phyloP scores from a whole-genome alignment of 2,113 vertebrate genomes.

The Petrocephalus microphthalmus region DNA sequence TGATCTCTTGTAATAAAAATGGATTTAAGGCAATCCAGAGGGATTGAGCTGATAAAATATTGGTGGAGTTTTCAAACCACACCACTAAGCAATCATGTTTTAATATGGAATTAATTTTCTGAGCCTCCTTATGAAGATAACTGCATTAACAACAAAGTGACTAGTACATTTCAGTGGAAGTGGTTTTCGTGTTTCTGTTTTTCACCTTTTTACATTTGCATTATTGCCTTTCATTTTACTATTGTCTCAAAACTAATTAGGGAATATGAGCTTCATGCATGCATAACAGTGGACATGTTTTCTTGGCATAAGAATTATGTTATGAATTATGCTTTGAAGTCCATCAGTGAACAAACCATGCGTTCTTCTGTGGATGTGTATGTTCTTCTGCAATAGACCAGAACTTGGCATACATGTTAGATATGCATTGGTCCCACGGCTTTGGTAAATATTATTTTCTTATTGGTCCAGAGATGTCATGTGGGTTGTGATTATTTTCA shows the following conservation, averaged over 20 bases:
- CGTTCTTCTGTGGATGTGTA: constrained; percentile 23
- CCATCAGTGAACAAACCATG: background rate
- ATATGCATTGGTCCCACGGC: background rate
- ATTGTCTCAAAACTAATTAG: constrained; percentile 21
- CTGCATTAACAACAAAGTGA: constrained; percentile 25
- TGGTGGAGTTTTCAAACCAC: constrained; percentile 19
- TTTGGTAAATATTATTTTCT: background rate
- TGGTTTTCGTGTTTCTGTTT: background rate
- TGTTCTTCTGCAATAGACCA: background rate
- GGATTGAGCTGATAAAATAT: constrained; percentile 26
- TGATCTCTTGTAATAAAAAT: constrained; percentile 36
- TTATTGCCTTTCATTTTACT: constrained; percentile 25
- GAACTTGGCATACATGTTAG: background rate
- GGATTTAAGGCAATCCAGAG: constrained; percentile 31
- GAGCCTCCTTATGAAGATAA: constrained; percentile 34
- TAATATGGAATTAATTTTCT: constrained; percentile 28
- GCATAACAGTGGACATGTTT: background rate
- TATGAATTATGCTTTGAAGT: background rate
- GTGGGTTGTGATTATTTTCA: background rate
- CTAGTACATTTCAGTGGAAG: constrained; percentile 14
- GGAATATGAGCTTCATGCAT: constrained; percentile 18
- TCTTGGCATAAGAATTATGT: background rate
- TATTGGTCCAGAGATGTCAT: background rate
- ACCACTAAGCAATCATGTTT: constrained; percentile 16
- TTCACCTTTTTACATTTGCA: constrained; percentile 18